Conservation (phyloP, 2,797 vertebrate genomes). For the Lacerta viridis region DNA sequence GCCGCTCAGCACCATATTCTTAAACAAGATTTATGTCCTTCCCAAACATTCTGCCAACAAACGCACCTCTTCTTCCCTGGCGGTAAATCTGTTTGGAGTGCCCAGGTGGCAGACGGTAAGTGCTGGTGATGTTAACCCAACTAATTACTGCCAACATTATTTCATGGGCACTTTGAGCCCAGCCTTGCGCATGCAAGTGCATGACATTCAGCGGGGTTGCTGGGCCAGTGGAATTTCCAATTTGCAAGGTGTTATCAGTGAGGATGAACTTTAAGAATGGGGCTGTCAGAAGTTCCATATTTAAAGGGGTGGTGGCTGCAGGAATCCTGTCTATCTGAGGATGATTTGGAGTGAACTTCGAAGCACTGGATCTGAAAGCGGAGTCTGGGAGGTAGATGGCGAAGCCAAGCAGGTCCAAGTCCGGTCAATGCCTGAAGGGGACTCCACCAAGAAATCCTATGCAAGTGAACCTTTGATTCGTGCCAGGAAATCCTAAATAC, state of each 20-base stretch:
- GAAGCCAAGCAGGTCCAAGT: no score
- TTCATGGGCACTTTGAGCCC: background rate
- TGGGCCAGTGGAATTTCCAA: background rate
- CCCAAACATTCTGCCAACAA: background rate
- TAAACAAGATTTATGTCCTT: background rate
- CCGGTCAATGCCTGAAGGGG: no score
- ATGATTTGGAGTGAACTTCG: background rate
- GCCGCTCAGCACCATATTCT: background rate
- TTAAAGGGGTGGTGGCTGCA: background rate
- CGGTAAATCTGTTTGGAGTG: background rate
- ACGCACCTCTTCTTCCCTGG: background rate
- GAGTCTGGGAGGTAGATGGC: background rate
- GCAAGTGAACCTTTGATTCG: no score
- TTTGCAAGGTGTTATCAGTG: background rate
- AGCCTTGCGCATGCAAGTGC: background rate
- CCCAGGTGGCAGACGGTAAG: slow-evolving; percentile 8
- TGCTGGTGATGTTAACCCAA: background rate
- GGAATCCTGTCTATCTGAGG: background rate
- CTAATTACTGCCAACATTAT: slow-evolving; percentile 32
- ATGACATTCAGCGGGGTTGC: background rate
- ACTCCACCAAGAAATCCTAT: no score
- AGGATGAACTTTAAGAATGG: slow-evolving; percentile 4
- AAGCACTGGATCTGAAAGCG: background rate
- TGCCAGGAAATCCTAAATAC: no score
- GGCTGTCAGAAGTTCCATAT: background rate